These are phyloP conservation scores for Rhinolophus ferrumequinum DNA, from an alignment of 2,113 vertebrate species.

Conservation along the genomic window DNA sequence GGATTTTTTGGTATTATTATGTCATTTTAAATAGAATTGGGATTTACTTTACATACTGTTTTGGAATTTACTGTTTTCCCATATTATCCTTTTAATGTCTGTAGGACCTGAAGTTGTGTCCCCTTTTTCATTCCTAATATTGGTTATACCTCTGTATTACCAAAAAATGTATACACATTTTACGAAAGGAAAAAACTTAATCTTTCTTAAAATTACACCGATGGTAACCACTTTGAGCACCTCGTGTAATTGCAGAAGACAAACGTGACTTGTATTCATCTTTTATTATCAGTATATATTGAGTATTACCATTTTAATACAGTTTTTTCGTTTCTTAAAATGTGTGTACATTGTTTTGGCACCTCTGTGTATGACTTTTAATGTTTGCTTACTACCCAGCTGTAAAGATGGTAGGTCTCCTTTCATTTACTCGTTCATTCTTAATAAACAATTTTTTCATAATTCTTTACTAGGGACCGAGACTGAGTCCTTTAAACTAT, in stretches of 20 bases:
- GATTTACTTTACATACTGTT: background rate
- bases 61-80: background rate
- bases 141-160: background rate
- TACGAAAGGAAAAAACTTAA: too few relatives aligned
- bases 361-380: background rate
- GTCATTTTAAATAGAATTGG: conserved; percentile 6
- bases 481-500: background rate
- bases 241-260: too few relatives aligned
- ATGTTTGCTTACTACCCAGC: background rate
- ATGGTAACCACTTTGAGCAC: too few relatives aligned
- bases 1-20: background rate
- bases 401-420: background rate
- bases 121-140: background rate
- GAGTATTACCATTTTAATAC: too few relatives aligned
- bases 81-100: background rate
- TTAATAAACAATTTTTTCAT: background rate
- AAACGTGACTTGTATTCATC: too few relatives aligned
- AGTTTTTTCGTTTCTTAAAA: too few relatives aligned
- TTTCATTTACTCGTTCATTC: background rate
- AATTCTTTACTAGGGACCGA: background rate
- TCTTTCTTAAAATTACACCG: too few relatives aligned
- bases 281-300: too few relatives aligned
- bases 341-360: too few relatives aligned
- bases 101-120: background rate
- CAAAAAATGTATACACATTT: too few relatives aligned